A percentile compares a stretch with the other conserved stretches of the same genome.
Evolutionary conservation across 2,797 vertebrate genomes (phyloP).

Genomic region (Lacerta viridis): DNA sequence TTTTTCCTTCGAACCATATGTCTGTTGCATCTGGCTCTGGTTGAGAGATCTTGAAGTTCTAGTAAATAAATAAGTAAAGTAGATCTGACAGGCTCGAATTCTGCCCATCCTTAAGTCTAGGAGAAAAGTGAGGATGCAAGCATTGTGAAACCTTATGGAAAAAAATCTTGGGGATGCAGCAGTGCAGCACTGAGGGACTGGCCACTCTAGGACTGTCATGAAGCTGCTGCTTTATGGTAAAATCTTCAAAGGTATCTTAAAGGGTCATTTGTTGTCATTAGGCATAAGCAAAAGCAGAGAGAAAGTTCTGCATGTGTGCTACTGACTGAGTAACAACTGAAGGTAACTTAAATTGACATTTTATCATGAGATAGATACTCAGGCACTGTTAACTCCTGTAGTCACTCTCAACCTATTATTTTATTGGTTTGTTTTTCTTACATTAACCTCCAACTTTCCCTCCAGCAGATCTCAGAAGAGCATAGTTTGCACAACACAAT

Average conservation of each 20-base stretch:
- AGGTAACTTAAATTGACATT: not conserved
- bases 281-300: not conserved
- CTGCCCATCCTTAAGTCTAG: not conserved
- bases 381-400: not conserved
- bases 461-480: not conserved
- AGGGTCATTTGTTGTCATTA: not conserved
- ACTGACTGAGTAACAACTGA: not conserved
- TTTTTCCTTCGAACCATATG: too few relatives aligned
- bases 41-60: not conserved
- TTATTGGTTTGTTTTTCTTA: not conserved
- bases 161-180: not conserved
- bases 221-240: not conserved
- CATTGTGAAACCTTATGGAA: not conserved
- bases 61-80: not conserved
- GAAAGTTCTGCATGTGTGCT: not conserved
- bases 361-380: not conserved
- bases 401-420: not conserved
- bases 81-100: too few relatives aligned
- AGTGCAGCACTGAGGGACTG: not conserved
- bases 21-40: too few relatives aligned
- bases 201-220: not conserved
- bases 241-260: not conserved
- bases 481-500: not conserved
- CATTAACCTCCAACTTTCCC: not conserved
- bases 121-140: not conserved